Conservation (phyloP, 1,140 invertebrate species). For the Ips nitidus region DNA sequence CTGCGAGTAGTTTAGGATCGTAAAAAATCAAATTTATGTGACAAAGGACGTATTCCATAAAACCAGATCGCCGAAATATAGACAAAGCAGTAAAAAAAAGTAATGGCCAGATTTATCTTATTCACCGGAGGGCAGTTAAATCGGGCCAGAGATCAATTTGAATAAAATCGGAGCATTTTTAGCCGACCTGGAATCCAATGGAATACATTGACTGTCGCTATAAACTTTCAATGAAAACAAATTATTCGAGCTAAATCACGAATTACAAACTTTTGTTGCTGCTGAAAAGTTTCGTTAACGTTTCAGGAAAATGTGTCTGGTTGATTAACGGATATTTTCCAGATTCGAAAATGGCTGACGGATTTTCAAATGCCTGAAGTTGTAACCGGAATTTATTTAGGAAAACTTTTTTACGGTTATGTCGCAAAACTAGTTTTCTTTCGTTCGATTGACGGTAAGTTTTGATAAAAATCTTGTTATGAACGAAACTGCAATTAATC, state of each 20-base stretch:
- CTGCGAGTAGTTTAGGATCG: too few species aligned
- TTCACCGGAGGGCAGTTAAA: constrained; percentile 9
- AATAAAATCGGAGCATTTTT: constrained; percentile 11
- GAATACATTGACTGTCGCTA: constrained; percentile 16
- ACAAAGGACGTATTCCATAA: background rate
- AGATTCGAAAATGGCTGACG: background rate
- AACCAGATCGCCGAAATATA: background rate
- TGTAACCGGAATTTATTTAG: constrained; percentile 8
- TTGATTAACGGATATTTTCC: constrained; percentile 19
- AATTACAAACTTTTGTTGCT: constrained; percentile 27
- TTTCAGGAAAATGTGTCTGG: constrained; percentile 19
- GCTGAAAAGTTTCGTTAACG: constrained; percentile 15
- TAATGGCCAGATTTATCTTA: constrained; percentile 22
- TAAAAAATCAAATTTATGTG: too few species aligned
- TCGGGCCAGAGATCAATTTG: constrained; percentile 13
- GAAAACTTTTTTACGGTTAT: constrained; percentile 12
- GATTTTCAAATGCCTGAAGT: constrained; percentile 14
- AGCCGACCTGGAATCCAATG: background rate
- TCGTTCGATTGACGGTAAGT: background rate
- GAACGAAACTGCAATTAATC: background rate
- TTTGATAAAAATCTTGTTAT: constrained; percentile 1
- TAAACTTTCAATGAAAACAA: constrained; percentile 32
- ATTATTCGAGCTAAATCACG: constrained; percentile 28
- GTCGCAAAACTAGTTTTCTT: background rate
- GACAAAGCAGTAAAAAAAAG: constrained; percentile 1